Conservation (phyloP, 2,113 vertebrate species). For the Onychorhynchus coronatus region DNA sequence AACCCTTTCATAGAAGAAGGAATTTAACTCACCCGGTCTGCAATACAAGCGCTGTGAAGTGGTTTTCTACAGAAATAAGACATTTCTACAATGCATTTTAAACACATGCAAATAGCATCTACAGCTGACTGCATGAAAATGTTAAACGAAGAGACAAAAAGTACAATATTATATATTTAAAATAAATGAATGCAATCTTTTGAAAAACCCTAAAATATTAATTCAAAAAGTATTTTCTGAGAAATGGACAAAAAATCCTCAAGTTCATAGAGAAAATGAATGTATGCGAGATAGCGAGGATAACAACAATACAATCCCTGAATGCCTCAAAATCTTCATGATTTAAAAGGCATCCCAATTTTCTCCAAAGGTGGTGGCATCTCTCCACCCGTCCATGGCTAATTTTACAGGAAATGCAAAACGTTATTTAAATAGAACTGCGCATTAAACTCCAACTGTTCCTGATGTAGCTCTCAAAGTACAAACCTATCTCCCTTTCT, state of each 20-base stretch:
- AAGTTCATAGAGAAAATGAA: slow-evolving; percentile 65
- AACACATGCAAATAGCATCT: slow-evolving; percentile 55
- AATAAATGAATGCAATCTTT: slow-evolving; percentile 44
- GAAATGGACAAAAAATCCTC: slow-evolving; percentile 23
- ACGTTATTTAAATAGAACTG: slow-evolving; percentile 71
- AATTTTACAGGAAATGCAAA: slow-evolving; percentile 80
- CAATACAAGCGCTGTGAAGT: not conserved
- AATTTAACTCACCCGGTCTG: not conserved
- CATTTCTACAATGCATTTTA: slow-evolving; percentile 47
- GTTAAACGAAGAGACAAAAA: slow-evolving; percentile 38
- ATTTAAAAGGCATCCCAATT: slow-evolving; percentile 80
- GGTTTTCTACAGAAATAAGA: slow-evolving; percentile 24
- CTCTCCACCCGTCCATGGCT: slow-evolving; percentile 75
- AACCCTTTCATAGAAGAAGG: not conserved
- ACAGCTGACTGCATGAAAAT: not conserved
- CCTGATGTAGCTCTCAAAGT: slow-evolving; percentile 73
- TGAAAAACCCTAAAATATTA: slow-evolving; percentile 16
- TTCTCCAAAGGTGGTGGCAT: slow-evolving; percentile 74
- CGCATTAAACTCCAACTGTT: slow-evolving; percentile 64
- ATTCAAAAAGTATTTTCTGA: slow-evolving; percentile 17
- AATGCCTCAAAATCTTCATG: slow-evolving; percentile 74
- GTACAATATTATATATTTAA: not conserved
- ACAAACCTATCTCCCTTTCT: slow-evolving; percentile 71
- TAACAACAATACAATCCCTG: slow-evolving; percentile 68
- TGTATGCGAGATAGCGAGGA: slow-evolving; percentile 67